phyloP scores from a whole-genome alignment of 2,797 vertebrate species.

The Lindbergichthys nudifrons region DNA sequence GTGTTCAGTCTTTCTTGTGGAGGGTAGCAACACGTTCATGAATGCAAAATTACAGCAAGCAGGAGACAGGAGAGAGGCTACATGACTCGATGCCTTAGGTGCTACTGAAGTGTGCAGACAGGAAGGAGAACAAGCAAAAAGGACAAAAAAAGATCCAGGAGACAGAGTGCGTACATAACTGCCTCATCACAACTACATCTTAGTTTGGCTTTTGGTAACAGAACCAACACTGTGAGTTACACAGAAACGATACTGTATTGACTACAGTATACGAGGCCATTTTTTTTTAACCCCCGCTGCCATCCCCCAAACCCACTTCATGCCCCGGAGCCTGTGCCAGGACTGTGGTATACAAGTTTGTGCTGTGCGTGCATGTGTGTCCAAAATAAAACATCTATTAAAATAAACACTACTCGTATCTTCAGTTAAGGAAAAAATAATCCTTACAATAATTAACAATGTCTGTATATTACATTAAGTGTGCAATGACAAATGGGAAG shows the following conservation, averaged over 20 bases:
- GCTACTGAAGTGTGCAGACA: slow-evolving; percentile 72
- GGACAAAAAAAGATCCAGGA: slow-evolving; percentile 47
- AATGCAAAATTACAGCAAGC: slow-evolving; percentile 98
- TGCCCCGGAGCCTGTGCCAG: slow-evolving; percentile 48
- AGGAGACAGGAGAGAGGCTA: slow-evolving; percentile 76
- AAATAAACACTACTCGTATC: slow-evolving; percentile 73
- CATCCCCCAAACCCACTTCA: slow-evolving; percentile 40
- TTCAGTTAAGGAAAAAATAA: slow-evolving; percentile 57
- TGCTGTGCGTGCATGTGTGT: slow-evolving; percentile 40
- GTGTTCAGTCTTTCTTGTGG: slow-evolving; percentile 85
- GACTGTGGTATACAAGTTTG: slow-evolving; percentile 51
- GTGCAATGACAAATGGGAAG: slow-evolving; percentile 46
- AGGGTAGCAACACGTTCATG: slow-evolving; percentile 90
- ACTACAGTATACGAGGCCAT: slow-evolving; percentile 63
- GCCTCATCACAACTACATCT: slow-evolving; percentile 77
- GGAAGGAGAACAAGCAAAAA: slow-evolving; percentile 46
- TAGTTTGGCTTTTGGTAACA: slow-evolving; percentile 81
- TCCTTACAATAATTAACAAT: slow-evolving; percentile 64
- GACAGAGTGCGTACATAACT: slow-evolving; percentile 71
- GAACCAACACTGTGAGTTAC: slow-evolving; percentile 74
- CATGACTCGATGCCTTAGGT: slow-evolving; percentile 78
- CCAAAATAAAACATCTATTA: slow-evolving; percentile 68
- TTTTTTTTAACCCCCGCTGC: slow-evolving; percentile 39
- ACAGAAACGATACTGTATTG: slow-evolving; percentile 71
- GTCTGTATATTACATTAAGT: slow-evolving; percentile 71